Percentiles rank a stretch among this genome's conserved stretches.
phyloP scores from a whole-genome alignment of 2,113 vertebrate genomes.

The Nyctereutes procyonoides region DNA sequence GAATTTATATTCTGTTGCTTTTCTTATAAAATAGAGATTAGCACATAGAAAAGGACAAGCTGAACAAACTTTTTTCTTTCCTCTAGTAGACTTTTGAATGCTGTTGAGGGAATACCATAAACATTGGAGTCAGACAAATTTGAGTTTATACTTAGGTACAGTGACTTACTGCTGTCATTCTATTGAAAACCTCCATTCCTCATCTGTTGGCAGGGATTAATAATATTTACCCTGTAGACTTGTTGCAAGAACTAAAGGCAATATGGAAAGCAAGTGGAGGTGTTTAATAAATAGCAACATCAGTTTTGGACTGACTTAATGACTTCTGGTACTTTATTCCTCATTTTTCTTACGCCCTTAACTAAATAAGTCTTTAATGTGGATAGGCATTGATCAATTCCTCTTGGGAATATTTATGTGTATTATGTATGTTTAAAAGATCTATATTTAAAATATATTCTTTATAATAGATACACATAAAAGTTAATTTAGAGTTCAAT shows the following conservation, averaged over 20 bases:
- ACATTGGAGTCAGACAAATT: neutral
- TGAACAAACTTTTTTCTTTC: neutral
- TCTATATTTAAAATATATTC: neutral
- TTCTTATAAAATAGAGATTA: slow-evolving; percentile 17
- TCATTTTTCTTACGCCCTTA: neutral
- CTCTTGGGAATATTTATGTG: neutral
- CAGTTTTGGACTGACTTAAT: slow-evolving; percentile 12
- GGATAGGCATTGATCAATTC: neutral
- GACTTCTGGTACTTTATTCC: neutral
- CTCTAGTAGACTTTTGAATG: neutral
- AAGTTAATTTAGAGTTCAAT: slow-evolving; percentile 1
- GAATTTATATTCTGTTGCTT: neutral
- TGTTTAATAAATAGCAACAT: neutral
- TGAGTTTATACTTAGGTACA: neutral
- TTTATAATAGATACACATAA: neutral
- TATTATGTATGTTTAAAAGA: neutral
- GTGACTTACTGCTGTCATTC: neutral
- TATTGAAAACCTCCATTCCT: neutral
- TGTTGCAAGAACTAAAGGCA: neutral
- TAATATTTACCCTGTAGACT: neutral
- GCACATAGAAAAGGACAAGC: neutral
- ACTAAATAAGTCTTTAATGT: neutral
- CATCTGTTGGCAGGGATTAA: neutral
- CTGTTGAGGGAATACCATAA: neutral
- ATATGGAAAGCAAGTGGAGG: neutral